Evolutionary conservation across 2,888 invertebrate genomes (phyloP), one percentile per base, ranked within the genome.

Genomic region (Pardosa pseudoannulata): DNA sequence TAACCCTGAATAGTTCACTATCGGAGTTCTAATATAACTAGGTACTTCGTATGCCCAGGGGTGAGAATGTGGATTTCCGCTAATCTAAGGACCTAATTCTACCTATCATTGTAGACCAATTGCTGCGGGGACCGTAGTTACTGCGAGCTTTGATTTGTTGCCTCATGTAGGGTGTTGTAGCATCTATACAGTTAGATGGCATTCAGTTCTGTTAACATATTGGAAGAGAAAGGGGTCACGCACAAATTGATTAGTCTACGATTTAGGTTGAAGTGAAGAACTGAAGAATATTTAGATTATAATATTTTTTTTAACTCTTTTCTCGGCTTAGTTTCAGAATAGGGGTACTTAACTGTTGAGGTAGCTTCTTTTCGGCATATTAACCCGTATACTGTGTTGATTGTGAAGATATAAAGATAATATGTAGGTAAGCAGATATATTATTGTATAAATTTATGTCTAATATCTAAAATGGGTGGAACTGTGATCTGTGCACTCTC

Each of bases 91-190:
- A 56, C 56, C 23, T 56, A 56, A 56, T 56, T 56, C 56, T 56
- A 56, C 56, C 56, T 56, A 56, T 56, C 56, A 56, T 56, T 56
- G 56, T 56, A 56, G 56, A 56, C 56, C 56, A 56, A 56, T 56
- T 56, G 56, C 56, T 56, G 7, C 56, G 56, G 56, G 56, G 56
- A 56, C 23, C 23, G 3, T 23, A 23, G 56, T 56, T 56, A 56
- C 56, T 19, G 19, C 56, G 23, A 56, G 56, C 56, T 56, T 56
- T 56, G 56, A 56, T 56, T 56, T 56, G 56, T 56, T 56, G 56
- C 56, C 56, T 56, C 23, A 56, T 56, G 23, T 56, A 56, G 1
- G 23, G 56, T 56, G 56, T 19, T 23, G 56, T 56, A 56, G 56
- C 23, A 56, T 19, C 56, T 56, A n/a, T n/a, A 56, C 23, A 23